Base-by-base conservation (phyloP, 1,140 invertebrate species). In the Drosophila ohnishii region DNA sequence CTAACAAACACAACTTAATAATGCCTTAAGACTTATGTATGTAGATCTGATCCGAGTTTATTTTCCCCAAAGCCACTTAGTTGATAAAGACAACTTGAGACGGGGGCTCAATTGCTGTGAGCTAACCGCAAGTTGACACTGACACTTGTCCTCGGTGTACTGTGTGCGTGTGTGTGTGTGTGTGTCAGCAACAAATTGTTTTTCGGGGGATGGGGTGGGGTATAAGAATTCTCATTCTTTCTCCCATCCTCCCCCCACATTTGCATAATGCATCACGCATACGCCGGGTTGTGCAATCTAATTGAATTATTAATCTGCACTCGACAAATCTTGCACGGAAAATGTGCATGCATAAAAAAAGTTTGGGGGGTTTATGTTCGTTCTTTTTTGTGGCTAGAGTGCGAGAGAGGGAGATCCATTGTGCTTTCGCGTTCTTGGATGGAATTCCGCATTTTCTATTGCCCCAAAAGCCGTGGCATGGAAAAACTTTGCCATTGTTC, bases 251-350 rank as follows among this genome's bases (percentile, higher is more conserved):
- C 16, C 44, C 58, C 35, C 30, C 5, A n/a, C 35, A 80, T 45
- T 80, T 78, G 67, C 66, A 77, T 81, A 81, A 73, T 63, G 69
- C 69, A 77, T 82, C 63, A 74, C 74, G 79, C 74, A 82, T 78
- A 63, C 79, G 76, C 80, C 79, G 58, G 48, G 73, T 77, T 79
- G 67, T 87, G 72, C 84, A 62, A 70, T 70, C 76, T 73, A 86
- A 87, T 86, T 83, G 79, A 86, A 86, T 86, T 86, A 86, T 86
- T 87, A 86, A 87, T 87, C 84, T 59, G 66, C 75, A 56, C 75
- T 69, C 66, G 63, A 55, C 63, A 66, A 64, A 69, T 70, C 70
- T 87, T 82, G 65, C 47, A 63, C 34, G 56, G 35, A 50, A 61
- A 73, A 28, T 50, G 44, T 55, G 44, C 35, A 57, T 39, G 70